Evolutionary conservation across 2,797 vertebrate genomes (phyloP), one percentile per base, ranked within the genome.

Genomic region (Gymnothorax javanicus): DNA sequence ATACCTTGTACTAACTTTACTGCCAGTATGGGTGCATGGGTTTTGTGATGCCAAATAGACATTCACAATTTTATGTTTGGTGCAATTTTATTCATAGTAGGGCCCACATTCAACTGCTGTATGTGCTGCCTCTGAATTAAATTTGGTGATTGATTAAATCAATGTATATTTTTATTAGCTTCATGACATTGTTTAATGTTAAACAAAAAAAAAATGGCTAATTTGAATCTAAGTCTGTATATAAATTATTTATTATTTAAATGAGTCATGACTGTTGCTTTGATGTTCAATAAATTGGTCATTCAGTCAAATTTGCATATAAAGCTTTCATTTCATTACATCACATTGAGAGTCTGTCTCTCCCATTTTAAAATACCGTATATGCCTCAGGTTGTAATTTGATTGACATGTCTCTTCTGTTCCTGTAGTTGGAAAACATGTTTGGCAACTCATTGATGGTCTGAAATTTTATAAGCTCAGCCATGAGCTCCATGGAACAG

Each of bases 21-120:
- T 56, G 79, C 69, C 59, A 90, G 90, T 86, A 89, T 86, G 81
- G 87, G 82, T 87, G 82, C 83, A 20, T 59, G 88, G 75, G n/a
- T 25, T 27, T 23, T 5, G 84, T 75, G 87, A 33, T 75, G 57
- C 50, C 25, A 52, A 57, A 56, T 60, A 13, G 84, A 69, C 43
- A 57, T 87, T 62, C 64, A 84, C 69, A 83, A 62, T 43, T 58
- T 84, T 91, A 82, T 62, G 27, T 52, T 7, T 83, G 57, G 43
- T 77, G 33, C 13, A 77, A 52, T 17, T 52, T 15, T 75, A 12
- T 1, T 33, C 71, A 75, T 3, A 33, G 27, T 33, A 13, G 13
- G 33, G 25, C 27, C 67, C 67, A 27, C 11, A 69, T 69, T 69
- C 67, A 69, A 27, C 67, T 69, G 4, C 23, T 69, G 7, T 69